These are phyloP conservation scores for Lepisosteus osseus DNA, from an alignment of 2,113 vertebrate species.

Conservation along the genomic window DNA sequence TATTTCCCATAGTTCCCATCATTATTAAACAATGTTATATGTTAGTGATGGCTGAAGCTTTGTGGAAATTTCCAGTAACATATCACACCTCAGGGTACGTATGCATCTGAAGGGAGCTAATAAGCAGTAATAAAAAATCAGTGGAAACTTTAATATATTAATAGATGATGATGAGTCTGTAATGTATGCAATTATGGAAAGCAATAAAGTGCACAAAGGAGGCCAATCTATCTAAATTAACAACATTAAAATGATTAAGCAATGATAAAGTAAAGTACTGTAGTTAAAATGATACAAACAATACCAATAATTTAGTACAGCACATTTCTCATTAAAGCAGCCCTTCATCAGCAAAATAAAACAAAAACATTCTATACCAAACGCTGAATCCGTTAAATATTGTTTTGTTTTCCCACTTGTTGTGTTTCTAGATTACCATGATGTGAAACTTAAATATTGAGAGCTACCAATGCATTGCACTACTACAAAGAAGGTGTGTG, in stretches of 20 bases:
- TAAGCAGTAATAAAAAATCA: conserved; percentile 34
- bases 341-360: not conserved
- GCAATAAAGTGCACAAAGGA: conserved; percentile 38
- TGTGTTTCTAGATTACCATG: too few relatives aligned
- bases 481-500: too few relatives aligned
- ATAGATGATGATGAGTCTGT: conserved; percentile 12
- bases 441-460: too few relatives aligned
- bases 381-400: too few relatives aligned
- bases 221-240: conserved; percentile 43
- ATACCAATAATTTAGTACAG: conserved; percentile 12
- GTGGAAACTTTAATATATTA: conserved; percentile 29
- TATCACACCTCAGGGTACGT: conserved; percentile 26
- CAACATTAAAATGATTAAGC: conserved; percentile 39
- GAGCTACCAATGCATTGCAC: too few relatives aligned
- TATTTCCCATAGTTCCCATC: not conserved
- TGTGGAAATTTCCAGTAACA: conserved; percentile 13
- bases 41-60: conserved; percentile 1
- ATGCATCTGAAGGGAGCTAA: conserved; percentile 19
- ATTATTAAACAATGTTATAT: conserved; percentile 1
- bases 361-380: too few relatives aligned
- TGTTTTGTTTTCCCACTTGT: too few relatives aligned
- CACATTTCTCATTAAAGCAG: conserved; percentile 19
- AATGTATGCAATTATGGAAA: conserved; percentile 36
- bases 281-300: conserved; percentile 12
- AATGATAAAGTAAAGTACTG: conserved; percentile 20